phyloP scores from a whole-genome alignment of 1,140 invertebrate species.

The Plodia interpunctella region DNA sequence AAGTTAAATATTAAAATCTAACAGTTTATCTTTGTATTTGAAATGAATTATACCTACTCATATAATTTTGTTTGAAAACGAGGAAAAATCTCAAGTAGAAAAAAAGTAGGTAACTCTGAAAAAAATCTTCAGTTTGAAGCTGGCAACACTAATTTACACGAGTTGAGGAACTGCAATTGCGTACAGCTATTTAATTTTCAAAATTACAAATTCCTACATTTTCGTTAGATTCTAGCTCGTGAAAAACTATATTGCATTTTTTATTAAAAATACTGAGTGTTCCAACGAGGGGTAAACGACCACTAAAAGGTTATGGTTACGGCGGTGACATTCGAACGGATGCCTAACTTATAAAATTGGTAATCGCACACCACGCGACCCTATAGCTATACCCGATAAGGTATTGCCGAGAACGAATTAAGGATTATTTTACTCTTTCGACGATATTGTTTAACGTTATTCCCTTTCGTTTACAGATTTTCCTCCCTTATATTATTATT shows the following conservation, averaged over 20 bases:
- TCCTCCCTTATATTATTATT: constrained; percentile 13
- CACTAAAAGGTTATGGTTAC: constrained; percentile 74
- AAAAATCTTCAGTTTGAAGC: background rate
- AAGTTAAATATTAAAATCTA: too few species aligned
- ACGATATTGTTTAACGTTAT: constrained; percentile 34
- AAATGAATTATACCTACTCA: background rate
- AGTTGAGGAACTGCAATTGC: constrained; percentile 16
- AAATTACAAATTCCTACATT: constrained; percentile 65
- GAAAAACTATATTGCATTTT: constrained; percentile 72
- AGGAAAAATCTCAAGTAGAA: background rate
- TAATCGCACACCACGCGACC: constrained; percentile 46
- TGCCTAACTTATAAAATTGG: constrained; percentile 73
- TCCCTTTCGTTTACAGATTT: constrained; percentile 24
- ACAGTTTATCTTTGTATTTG: too few species aligned
- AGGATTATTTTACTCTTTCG: constrained; percentile 31
- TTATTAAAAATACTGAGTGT: constrained; percentile 71
- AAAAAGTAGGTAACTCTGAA: background rate
- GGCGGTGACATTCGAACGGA: constrained; percentile 68
- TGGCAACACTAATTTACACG: constrained; percentile 6
- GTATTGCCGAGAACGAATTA: constrained; percentile 42
- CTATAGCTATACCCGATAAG: constrained; percentile 46
- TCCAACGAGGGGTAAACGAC: constrained; percentile 66
- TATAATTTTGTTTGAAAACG: background rate
- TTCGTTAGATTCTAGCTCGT: constrained; percentile 36
- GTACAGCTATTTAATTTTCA: constrained; percentile 59